These are phyloP conservation scores for Heliconius congener DNA, from an alignment of 1,140 invertebrate species.

Conservation along the genomic window DNA sequence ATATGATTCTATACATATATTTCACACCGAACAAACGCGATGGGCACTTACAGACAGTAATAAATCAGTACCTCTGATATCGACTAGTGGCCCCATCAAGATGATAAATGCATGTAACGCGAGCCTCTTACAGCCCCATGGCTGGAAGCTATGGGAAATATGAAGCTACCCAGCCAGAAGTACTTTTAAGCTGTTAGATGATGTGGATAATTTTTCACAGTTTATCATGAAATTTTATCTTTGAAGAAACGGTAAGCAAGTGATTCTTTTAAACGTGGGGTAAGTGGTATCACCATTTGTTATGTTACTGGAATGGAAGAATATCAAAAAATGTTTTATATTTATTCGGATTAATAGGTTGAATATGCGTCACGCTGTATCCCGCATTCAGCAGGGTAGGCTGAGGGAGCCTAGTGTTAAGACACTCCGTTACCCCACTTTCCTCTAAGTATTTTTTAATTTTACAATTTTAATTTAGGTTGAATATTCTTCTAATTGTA, in stretches of 20 bases:
- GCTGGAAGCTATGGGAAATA: constrained; percentile 44
- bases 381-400: too few species aligned
- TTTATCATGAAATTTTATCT: constrained; percentile 61
- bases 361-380: too few species aligned
- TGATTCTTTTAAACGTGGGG: not conserved
- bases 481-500: too few species aligned
- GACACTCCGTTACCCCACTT: too few species aligned
- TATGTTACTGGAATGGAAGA: not conserved
- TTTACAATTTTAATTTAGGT: too few species aligned
- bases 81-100: constrained; percentile 56
- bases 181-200: constrained; percentile 60
- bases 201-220: constrained; percentile 70
- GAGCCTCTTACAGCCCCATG: constrained; percentile 56
- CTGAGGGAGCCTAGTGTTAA: too few species aligned
- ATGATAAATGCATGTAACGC: constrained; percentile 67
- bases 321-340: not conserved
- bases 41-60: constrained; percentile 55
- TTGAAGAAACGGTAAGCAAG: constrained; percentile 31
- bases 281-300: not conserved
- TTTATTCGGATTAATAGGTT: too few species aligned
- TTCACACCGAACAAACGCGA: constrained; percentile 36
- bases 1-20: constrained; percentile 22
- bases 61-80: constrained; percentile 63
- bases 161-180: constrained; percentile 46
- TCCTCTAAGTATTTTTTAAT: too few species aligned